Percentiles rank a stretch among this genome's conserved stretches.
These are phyloP conservation scores for Epirrhoe tristata DNA, from an alignment of 2,888 invertebrate genomes.

Conservation along the genomic window DNA sequence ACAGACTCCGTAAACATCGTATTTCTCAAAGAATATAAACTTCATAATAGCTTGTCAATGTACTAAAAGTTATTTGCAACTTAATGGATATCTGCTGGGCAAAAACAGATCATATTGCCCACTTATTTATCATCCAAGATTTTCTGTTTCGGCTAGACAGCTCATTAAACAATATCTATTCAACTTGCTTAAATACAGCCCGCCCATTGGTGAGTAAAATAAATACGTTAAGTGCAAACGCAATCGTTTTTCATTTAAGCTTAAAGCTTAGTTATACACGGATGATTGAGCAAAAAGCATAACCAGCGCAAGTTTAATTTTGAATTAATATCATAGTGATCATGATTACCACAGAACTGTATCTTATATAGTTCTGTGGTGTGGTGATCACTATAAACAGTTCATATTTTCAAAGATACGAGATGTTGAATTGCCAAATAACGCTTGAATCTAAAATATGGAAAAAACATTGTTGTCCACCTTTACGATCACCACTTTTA, in stretches of 20 bases:
- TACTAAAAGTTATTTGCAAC: background rate
- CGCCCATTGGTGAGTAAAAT: constrained; percentile 8
- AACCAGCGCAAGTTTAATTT: background rate
- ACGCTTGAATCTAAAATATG: too few species aligned
- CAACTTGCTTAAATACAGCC: constrained; percentile 8
- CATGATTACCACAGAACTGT: too few species aligned
- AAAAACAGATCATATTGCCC: constrained; percentile 11
- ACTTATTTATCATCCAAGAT: constrained; percentile 7
- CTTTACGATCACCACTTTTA: too few species aligned
- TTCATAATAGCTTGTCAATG: background rate
- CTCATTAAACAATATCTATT: constrained; percentile 16
- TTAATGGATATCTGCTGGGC: constrained; percentile 15
- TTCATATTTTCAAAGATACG: too few species aligned
- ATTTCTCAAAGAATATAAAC: background rate
- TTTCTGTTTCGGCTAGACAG: constrained; percentile 12
- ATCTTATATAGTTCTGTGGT: too few species aligned
- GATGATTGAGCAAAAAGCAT: background rate
- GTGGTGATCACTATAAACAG: too few species aligned
- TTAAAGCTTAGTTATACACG: background rate
- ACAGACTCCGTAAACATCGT: background rate
- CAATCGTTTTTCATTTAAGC: background rate
- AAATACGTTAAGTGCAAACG: constrained; percentile 1
- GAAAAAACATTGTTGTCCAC: too few species aligned
- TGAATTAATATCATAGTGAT: background rate
- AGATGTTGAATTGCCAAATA: too few species aligned